These are phyloP conservation scores for Anastrepha obliqua DNA, from an alignment of 1,140 invertebrate genomes.

Conservation along the genomic window DNA sequence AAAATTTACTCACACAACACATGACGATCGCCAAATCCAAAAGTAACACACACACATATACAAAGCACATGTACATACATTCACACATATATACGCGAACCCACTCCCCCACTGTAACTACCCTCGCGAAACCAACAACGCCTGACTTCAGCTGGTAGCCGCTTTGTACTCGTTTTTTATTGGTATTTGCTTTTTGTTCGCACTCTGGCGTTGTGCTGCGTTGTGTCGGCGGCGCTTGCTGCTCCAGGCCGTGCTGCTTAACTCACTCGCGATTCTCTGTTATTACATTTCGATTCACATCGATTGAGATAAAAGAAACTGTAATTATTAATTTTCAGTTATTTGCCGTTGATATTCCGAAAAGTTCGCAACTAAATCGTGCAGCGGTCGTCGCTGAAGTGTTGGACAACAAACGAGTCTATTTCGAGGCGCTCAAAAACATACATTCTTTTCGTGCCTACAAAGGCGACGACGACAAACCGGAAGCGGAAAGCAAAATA, in stretches of 20 bases:
- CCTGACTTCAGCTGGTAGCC: constrained; percentile 1
- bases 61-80: not conserved
- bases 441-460: not conserved
- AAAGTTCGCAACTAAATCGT: constrained; percentile 52
- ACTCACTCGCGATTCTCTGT: constrained; percentile 36
- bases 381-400: no score
- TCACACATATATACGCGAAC: not conserved
- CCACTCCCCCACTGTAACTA: not conserved
- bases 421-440: not conserved
- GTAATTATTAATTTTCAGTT: constrained; percentile 49
- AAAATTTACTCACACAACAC: not conserved
- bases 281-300: constrained; percentile 25
- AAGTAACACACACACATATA: not conserved
- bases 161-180: not conserved
- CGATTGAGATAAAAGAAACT: constrained; percentile 54
- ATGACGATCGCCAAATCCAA: not conserved
- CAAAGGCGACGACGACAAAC: not conserved
- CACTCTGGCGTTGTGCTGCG: not conserved
- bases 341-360: constrained; percentile 47
- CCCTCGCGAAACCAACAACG: not conserved
- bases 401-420: not conserved
- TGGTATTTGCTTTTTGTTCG: not conserved
- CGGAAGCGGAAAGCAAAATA: constrained; percentile 9
- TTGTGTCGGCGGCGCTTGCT: not conserved
- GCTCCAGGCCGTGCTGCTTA: not conserved